Percentiles rank a stretch among this genome's conserved stretches.
Evolutionary conservation across 2,888 invertebrate species (phyloP).

Genomic region (Melolontha melolontha): DNA sequence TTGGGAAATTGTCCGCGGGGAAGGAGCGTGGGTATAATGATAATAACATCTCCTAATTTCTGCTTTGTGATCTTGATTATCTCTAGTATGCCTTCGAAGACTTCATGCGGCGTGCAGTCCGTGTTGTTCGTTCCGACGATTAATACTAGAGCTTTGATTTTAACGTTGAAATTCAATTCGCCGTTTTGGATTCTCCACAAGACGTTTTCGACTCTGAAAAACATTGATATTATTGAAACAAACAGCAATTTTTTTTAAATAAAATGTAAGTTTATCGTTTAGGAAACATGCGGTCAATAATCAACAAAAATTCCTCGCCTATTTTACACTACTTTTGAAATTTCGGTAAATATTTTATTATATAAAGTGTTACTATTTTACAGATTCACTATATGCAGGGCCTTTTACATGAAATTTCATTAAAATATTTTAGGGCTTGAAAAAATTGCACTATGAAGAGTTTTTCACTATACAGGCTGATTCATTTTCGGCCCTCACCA

Average conservation of each 20-base stretch:
- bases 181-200: slow-evolving; percentile 78
- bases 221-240: neutral
- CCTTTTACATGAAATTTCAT: too few relatives aligned
- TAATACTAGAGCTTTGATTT: slow-evolving; percentile 75
- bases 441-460: too few relatives aligned
- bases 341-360: too few relatives aligned
- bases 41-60: slow-evolving; percentile 68
- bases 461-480: too few relatives aligned
- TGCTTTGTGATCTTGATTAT: slow-evolving; percentile 70
- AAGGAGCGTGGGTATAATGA: slow-evolving; percentile 73
- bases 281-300: too few relatives aligned
- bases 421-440: too few relatives aligned
- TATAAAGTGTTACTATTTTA: too few relatives aligned
- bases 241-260: neutral
- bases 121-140: slow-evolving; percentile 77
- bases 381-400: too few relatives aligned
- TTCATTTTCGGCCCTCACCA: too few relatives aligned
- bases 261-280: too few relatives aligned
- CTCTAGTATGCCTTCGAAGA: slow-evolving; percentile 72
- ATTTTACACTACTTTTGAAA: too few relatives aligned
- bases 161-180: slow-evolving; percentile 74
- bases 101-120: slow-evolving; percentile 71
- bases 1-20: slow-evolving; percentile 77
- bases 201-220: slow-evolving; percentile 71
- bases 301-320: too few relatives aligned